A percentile compares a stretch with the other conserved stretches of the same genome.
phyloP scores from a whole-genome alignment of 2,888 invertebrate species.

The Papilio elwesi region DNA sequence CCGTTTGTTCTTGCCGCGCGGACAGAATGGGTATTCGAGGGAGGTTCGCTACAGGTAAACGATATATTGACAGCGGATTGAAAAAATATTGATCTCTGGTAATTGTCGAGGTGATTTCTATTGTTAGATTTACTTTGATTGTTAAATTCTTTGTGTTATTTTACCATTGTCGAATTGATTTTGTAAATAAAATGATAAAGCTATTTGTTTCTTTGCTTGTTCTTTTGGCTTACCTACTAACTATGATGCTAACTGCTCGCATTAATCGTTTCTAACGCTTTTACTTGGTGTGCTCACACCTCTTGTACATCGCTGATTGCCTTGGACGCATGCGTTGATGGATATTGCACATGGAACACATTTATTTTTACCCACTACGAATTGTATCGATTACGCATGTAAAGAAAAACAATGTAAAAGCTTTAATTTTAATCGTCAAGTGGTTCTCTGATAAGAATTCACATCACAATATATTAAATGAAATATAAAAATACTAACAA shows the following conservation, averaged over 20 bases:
- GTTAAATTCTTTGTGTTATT: slow-evolving; percentile 55
- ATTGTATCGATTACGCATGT: too few relatives aligned
- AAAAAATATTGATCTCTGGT: slow-evolving; percentile 26
- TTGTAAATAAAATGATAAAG: slow-evolving; percentile 68
- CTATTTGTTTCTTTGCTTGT: slow-evolving; percentile 67
- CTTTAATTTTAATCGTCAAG: too few relatives aligned
- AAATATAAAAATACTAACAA: too few relatives aligned
- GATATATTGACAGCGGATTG: slow-evolving; percentile 40
- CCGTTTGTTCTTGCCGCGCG: slow-evolving; percentile 74
- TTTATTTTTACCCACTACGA: too few relatives aligned
- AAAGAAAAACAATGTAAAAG: too few relatives aligned
- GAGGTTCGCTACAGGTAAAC: slow-evolving; percentile 79
- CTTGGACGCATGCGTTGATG: too few relatives aligned
- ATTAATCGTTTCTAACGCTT: slow-evolving; percentile 45
- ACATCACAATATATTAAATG: too few relatives aligned
- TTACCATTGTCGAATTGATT: slow-evolving; percentile 70
- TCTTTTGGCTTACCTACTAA: slow-evolving; percentile 58
- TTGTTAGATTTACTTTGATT: slow-evolving; percentile 39
- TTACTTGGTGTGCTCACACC: too few relatives aligned
- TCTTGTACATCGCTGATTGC: too few relatives aligned
- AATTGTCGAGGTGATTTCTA: slow-evolving; percentile 38
- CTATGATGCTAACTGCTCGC: slow-evolving; percentile 18
- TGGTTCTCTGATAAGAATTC: too few relatives aligned
- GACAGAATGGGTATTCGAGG: slow-evolving; percentile 78
- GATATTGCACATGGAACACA: too few relatives aligned